Evolutionary conservation across 1,140 invertebrate genomes (phyloP).

Genomic region (Helicorthomorpha holstii): DNA sequence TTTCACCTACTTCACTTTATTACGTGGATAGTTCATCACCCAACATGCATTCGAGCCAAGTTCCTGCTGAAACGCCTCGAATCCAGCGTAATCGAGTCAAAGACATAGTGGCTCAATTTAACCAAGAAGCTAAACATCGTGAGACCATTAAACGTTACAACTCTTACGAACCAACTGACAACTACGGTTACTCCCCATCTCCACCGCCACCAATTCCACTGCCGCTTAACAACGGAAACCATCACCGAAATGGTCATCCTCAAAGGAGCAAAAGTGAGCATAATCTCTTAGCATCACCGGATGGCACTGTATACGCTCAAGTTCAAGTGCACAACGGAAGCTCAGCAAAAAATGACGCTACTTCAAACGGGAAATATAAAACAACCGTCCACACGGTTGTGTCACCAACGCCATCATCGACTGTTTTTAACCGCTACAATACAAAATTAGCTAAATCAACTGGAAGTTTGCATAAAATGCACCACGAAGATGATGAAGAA

Average conservation of each 20-base stretch:
- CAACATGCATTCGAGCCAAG: constrained; percentile 1
- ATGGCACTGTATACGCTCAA: constrained; percentile 1
- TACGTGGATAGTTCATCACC: no score
- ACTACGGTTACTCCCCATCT: not conserved
- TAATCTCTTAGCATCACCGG: not conserved
- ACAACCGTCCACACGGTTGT: constrained; percentile 5
- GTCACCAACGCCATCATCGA: no score
- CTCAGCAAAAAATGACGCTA: not conserved
- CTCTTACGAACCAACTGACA: not conserved
- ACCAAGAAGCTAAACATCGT: constrained; percentile 1
- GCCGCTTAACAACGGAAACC: no score
- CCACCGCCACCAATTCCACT: not conserved
- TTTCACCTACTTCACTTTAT: no score
- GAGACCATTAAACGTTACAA: no score
- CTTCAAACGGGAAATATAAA: not conserved
- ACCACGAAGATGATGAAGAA: no score
- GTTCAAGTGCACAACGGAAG: constrained; percentile 1
- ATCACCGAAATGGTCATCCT: no score
- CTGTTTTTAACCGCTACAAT: no score
- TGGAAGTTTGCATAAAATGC: no score
- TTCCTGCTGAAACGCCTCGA: not conserved
- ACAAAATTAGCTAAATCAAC: no score
- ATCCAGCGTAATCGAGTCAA: constrained; percentile 3
- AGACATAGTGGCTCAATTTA: constrained; percentile 5
- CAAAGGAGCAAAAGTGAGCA: constrained; percentile 4